Base-by-base conservation (phyloP, 2,113 vertebrate genomes). In the Sturnira hondurensis region DNA sequence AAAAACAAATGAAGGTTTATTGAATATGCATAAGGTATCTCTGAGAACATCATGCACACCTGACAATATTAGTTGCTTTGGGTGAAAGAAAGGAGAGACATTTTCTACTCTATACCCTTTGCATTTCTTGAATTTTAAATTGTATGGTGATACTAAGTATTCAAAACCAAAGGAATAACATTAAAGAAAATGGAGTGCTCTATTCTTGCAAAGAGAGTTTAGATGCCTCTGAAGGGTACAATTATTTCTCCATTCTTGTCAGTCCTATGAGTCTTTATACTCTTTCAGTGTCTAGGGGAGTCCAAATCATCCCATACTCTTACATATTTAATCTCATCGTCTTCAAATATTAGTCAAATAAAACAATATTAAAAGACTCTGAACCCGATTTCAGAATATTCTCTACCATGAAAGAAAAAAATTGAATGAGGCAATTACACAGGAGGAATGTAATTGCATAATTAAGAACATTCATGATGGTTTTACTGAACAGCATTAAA, bases 391-490 rank as follows among this genome's bases (percentile, higher is more conserved):
- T 92, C 56, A 54, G 89, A 89, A 93, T 92, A 93, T 93, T 94
- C 54, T 80, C 74, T 86, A 71, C 52, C 61, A 96, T 73, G 83
- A 95, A 41, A 86, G 91, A 86, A 91, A 93, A 94, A 97, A 95
- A 87, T 86, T 5, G 14, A 96, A 88, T 95, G 93, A 96, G 74
- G n/a, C 77, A 97, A 97, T 96, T 96, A 94, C 41, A 96, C 74
- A 94, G 86, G 73, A 95, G 96, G 58, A 91, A 84, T 96, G 45
- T 33, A 97, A 96, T 96, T 97, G 82, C 80, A 95, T 97, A 97
- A 97, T 97, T 97, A 97, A 96, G 88, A 97, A 92, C 95, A 97
- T 93, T 95, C 90, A 86, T 4, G 43, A 95, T 63, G 71, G 86
- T 93, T 97, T 97, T 96, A 96, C 94, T 70, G 92, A 96, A 83